Conservation (phyloP, 2,113 vertebrate genomes). For the Petrocephalus zakoni region DNA sequence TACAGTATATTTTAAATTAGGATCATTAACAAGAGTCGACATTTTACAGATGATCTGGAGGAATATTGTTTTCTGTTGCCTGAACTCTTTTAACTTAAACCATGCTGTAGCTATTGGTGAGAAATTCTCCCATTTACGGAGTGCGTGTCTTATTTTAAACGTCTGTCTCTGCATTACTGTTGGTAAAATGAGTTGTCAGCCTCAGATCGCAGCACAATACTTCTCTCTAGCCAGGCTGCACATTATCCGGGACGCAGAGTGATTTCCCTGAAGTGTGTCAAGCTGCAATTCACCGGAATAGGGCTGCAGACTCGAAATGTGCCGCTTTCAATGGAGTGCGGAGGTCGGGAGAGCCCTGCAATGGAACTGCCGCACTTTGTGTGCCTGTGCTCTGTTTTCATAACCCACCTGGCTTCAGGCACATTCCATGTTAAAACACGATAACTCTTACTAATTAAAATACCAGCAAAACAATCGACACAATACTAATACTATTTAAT, state of each 20-base stretch:
- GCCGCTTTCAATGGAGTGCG: neutral
- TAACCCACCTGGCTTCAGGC: neutral
- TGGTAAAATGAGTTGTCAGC: neutral
- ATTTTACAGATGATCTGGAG: neutral
- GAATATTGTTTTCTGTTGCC: neutral
- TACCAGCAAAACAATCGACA: neutral
- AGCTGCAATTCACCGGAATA: neutral
- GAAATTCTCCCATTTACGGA: neutral
- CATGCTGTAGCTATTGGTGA: neutral
- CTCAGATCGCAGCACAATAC: neutral
- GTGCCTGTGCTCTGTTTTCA: neutral
- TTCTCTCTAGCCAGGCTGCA: neutral
- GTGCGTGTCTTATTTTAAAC: neutral
- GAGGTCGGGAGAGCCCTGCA: neutral
- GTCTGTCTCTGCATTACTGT: neutral
- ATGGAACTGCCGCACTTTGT: neutral
- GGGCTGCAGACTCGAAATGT: neutral
- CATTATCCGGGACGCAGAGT: neutral
- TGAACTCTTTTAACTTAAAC: neutral
- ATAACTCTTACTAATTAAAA: neutral
- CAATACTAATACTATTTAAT: neutral
- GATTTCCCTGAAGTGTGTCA: constrained; percentile 2
- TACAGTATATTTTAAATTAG: neutral
- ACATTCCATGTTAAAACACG: neutral
- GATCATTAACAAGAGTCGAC: neutral